A percentile compares a stretch with the other conserved stretches of the same genome.
Evolutionary conservation across 2,888 invertebrate species (phyloP).

Genomic region (Hoplodrina ambigua): DNA sequence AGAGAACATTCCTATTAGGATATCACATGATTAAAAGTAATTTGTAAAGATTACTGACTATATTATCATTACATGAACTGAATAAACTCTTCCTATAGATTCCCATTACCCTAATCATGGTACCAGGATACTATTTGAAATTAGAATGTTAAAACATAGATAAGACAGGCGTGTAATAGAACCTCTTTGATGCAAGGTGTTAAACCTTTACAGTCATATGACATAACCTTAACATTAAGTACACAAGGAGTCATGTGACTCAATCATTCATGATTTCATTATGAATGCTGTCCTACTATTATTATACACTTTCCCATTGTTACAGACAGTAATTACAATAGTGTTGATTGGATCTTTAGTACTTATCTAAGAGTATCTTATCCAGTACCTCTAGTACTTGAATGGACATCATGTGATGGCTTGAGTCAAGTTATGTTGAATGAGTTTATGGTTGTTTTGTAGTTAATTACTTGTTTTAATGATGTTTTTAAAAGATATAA

Average conservation of each 20-base stretch:
- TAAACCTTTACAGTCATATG: slow-evolving; percentile 35
- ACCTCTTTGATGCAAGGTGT: slow-evolving; percentile 11
- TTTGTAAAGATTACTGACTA: not conserved
- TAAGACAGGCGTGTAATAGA: not conserved
- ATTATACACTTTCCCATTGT: slow-evolving; percentile 34
- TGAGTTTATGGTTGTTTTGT: slow-evolving; percentile 31
- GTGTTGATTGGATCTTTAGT: slow-evolving; percentile 26
- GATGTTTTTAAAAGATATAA: not conserved
- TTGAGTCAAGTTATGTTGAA: slow-evolving; percentile 18
- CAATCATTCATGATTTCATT: slow-evolving; percentile 21
- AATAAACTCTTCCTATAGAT: not conserved
- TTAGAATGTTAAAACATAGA: not conserved
- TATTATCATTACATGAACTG: too few species aligned
- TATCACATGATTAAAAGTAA: not conserved
- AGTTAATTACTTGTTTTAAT: not conserved
- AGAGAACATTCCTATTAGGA: not conserved
- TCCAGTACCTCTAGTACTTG: slow-evolving; percentile 5
- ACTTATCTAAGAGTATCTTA: slow-evolving; percentile 10
- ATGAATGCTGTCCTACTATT: slow-evolving; percentile 12
- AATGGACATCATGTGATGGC: slow-evolving; percentile 48
- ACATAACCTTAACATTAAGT: slow-evolving; percentile 48
- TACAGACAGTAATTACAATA: slow-evolving; percentile 26
- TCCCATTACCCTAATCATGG: not conserved
- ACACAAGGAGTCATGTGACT: slow-evolving; percentile 53
- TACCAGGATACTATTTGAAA: not conserved